Evolutionary conservation across 2,797 vertebrate genomes (phyloP).

Genomic region (Chromis chromis): DNA sequence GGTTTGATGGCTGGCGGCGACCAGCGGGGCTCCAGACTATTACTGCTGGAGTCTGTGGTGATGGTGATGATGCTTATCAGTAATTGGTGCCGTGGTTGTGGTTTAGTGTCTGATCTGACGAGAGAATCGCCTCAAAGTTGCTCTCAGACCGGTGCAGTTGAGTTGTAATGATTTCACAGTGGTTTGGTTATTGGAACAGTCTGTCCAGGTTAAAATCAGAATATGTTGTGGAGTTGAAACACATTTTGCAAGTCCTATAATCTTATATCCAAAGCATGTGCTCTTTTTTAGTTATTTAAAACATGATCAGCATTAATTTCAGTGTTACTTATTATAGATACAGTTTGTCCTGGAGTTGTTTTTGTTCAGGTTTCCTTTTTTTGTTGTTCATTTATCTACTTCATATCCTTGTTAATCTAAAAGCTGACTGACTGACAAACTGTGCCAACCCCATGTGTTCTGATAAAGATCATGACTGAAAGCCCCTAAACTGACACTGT

Average conservation of each 20-base stretch:
- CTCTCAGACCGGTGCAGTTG: background rate
- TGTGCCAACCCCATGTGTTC: background rate
- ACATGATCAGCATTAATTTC: no score
- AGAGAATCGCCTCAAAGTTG: no score
- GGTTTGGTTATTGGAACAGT: background rate
- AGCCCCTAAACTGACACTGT: background rate
- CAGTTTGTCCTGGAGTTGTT: background rate
- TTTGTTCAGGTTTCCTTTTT: background rate
- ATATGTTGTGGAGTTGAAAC: no score
- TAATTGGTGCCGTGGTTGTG: slow-evolving; percentile 14
- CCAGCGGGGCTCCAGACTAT: slow-evolving; percentile 16
- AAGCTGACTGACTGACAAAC: background rate
- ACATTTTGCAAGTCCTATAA: no score
- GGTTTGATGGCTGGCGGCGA: slow-evolving; percentile 22
- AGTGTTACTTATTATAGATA: no score
- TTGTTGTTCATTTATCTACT: background rate
- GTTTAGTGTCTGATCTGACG: background rate
- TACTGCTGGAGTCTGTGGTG: slow-evolving; percentile 29
- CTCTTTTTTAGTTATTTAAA: no score
- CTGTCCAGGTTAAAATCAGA: background rate
- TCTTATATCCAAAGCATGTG: no score
- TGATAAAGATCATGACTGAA: background rate
- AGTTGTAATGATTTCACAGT: background rate
- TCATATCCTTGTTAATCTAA: background rate
- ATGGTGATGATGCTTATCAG: slow-evolving; percentile 44